Evolutionary conservation across 2,888 invertebrate genomes (phyloP), one percentile per base, ranked within the genome.

Genomic region (Acrobasis repandana): DNA sequence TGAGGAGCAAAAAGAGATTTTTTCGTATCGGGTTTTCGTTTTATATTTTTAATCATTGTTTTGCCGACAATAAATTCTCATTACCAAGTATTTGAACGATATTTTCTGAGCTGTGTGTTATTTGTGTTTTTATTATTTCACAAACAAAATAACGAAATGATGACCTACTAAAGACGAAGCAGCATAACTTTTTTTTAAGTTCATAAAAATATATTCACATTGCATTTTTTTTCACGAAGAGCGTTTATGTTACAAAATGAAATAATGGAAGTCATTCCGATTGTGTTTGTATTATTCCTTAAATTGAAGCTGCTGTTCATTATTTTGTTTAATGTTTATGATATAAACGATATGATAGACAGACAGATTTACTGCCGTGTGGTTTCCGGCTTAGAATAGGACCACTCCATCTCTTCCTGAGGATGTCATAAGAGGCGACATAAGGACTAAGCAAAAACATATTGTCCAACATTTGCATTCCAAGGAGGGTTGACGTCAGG

Each of bases 61-160:
- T n/a, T 28, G 20, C 28, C 28, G n/a, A 50, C 50, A 50, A 50
- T 28, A 50, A 50, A 50, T 33, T 33, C 4, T 50, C 14, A 50
- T 50, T 50, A 50, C 50, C 28, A n/a, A 20, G 20, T 18, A 49
- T 49, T 49, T 20, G 48, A 49, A 18, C 48, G 18, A 49, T 49
- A 49, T 49, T 49, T 49, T 49, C 48, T 18, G 48, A 49, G 48
- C 48, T 18, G 48, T 49, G 48, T 49, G 16, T 48, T 16, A 18
- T 46, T 49, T 18, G 18, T 49, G 20, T 18, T 49, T 49, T 49
- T 49, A 49, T 18, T 20, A 50, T 14, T 28, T 28, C 28, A 20
- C 18, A 9, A 14, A 28, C 11, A 50, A n/a, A 2, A 43, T n/a
- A 1, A 10, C 1, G 10, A 10, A 38, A 43, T n/a, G 6, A 43